These are phyloP conservation scores for Myripristis jacobus DNA, from an alignment of 2,797 vertebrate genomes.

Conservation along the genomic window DNA sequence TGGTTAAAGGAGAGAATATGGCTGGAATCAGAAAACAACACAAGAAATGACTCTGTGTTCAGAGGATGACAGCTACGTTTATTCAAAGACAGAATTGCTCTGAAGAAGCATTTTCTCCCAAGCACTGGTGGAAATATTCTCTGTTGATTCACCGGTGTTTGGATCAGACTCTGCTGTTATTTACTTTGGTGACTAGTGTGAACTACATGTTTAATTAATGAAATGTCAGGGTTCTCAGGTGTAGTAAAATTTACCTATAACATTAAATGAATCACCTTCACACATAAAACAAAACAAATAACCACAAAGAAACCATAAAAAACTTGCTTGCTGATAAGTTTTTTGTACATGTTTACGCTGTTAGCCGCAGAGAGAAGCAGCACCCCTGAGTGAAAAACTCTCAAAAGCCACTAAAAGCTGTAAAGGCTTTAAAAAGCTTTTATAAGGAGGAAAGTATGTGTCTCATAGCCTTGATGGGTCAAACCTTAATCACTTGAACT, in stretches of 20 bases:
- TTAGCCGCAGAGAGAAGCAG: background rate
- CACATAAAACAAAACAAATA: too few species aligned
- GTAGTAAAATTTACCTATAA: background rate
- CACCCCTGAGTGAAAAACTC: background rate
- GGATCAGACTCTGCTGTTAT: background rate
- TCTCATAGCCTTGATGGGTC: background rate
- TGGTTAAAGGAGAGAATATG: too few species aligned
- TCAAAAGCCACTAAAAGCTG: slow-evolving; percentile 1
- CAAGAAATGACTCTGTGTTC: background rate
- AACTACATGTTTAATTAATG: background rate
- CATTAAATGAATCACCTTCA: background rate
- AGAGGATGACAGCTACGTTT: background rate
- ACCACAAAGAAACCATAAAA: too few species aligned
- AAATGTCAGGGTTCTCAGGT: slow-evolving; percentile 13
- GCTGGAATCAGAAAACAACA: background rate
- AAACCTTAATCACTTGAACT: too few species aligned
- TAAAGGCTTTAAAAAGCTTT: background rate
- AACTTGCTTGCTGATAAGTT: too few species aligned
- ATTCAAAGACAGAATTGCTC: background rate
- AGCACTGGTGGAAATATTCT: background rate
- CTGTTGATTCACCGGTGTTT: background rate
- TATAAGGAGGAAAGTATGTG: background rate
- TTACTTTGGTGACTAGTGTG: background rate
- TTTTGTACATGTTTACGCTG: too few species aligned
- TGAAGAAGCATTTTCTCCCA: background rate